Evolutionary conservation across 2,888 invertebrate species (phyloP), one percentile per base, ranked within the genome.

Genomic region (Papilio protenor): DNA sequence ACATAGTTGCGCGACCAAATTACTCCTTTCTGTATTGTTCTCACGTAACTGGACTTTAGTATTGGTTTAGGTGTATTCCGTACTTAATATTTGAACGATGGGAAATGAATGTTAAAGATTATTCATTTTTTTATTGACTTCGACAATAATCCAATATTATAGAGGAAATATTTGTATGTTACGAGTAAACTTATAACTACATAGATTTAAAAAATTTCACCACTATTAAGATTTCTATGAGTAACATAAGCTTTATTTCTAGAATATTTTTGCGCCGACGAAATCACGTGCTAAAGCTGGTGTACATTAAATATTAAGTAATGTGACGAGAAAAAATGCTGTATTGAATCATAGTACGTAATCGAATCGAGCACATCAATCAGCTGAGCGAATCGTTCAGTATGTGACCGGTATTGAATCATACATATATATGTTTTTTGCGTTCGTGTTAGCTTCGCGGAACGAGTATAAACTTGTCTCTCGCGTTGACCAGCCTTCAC

Each of bases 1-100:
- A 92, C 92, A 91, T 84, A 87, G 89, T 92, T 92, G 88, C 87
- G 81, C 87, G 88, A 86, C 83, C 85, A 82, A 82, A 71, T 81
- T 82, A 82, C 85, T 88, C 88, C 4, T 12, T 88, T 91, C 88
- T 87, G 85, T 83, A 84, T 87, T 85, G 80, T 77, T 84, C 86
- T 84, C 84, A 84, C 86, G 85, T 85, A 84, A 73, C 72, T 59
- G 69, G 33, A 33, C 40, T 66, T 66, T 21, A 45, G 61, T 40
- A 2, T 71, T 71, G 66, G n/a, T 18, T 61, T 76, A 73, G 52
- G 23, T 71, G 57, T 71, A 14, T 71, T 16, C 21, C 21, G 70
- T 71, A 23, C 49, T 18, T 49, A 47, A 49, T 49, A 16, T 70
- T 21, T 40, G 70, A 23, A 49, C 21, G 45, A 11, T 70, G 1